Conservation (phyloP, 2,113 vertebrate genomes). For the Lanius ludovicianus region DNA sequence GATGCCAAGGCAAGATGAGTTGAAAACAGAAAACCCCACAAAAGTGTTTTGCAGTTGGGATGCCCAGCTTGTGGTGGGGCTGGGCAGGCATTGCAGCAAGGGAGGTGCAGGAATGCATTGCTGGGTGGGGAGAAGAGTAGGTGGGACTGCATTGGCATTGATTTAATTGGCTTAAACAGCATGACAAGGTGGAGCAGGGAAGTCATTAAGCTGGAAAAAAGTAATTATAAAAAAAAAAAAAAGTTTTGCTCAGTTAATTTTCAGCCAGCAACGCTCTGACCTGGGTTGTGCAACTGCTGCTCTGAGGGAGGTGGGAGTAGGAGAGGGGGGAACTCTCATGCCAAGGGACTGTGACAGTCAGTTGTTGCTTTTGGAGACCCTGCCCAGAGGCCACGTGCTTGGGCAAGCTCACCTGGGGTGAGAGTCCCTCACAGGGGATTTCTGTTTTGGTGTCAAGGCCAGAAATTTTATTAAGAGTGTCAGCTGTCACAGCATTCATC, state of each 20-base stretch:
- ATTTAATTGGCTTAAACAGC: not conserved
- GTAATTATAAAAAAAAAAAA: not conserved
- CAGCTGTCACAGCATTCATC: rapidly evolving
- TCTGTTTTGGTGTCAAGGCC: not conserved
- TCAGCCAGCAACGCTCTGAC: not conserved
- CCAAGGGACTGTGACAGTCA: rapidly evolving
- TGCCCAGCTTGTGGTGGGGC: not conserved
- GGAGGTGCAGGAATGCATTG: not conserved
- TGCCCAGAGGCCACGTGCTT: rapidly evolving
- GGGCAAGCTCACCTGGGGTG: not conserved
- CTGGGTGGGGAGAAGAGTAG: not conserved
- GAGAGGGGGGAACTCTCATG: not conserved
- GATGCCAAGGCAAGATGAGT: not conserved
- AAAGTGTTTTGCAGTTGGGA: rapidly evolving
- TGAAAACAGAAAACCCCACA: not conserved
- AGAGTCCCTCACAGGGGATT: rapidly evolving
- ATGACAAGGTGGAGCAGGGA: not conserved
- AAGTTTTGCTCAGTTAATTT: not conserved
- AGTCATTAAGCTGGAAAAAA: conserved; percentile 31
- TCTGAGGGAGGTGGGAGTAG: rapidly evolving
- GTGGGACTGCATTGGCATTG: not conserved
- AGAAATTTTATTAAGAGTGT: not conserved
- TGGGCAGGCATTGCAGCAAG: not conserved
- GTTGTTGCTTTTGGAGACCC: not conserved
- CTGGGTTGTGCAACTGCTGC: not conserved